Conservation (phyloP, 2,888 invertebrate genomes). For the Pollenia angustigena region DNA sequence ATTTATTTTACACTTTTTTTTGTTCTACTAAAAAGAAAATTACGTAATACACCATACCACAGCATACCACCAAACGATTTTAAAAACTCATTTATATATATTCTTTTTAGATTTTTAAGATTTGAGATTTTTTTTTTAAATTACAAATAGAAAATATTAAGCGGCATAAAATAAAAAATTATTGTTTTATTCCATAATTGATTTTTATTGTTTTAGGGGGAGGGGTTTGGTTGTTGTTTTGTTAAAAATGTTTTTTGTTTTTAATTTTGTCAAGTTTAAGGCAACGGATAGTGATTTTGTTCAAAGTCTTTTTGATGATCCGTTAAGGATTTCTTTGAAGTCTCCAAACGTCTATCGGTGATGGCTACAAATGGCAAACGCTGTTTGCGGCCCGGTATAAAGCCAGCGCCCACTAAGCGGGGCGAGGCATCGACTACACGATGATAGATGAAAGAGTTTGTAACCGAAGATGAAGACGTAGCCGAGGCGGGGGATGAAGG, state of each 20-base stretch:
- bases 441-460: conserved; percentile 83
- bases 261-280: conserved; percentile 78
- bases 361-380: conserved; percentile 84
- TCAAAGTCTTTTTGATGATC: conserved; percentile 82
- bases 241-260: conserved; percentile 48
- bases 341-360: conserved; percentile 83
- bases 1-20: conserved; percentile 53
- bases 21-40: conserved; percentile 51
- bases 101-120: conserved; percentile 1
- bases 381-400: conserved; percentile 80
- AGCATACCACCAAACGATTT: conserved; percentile 67
- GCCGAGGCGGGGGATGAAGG: conserved; percentile 16
- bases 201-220: conserved; percentile 60
- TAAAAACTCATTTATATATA: conserved; percentile 24
- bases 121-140: conserved; percentile 34
- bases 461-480: conserved; percentile 73
- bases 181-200: conserved; percentile 60
- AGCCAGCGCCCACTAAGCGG: conserved; percentile 78
- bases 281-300: conserved; percentile 84
- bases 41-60: conserved; percentile 71
- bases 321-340: conserved; percentile 78
- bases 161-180: conserved; percentile 61
- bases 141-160: conserved; percentile 60
- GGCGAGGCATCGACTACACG: conserved; percentile 82
- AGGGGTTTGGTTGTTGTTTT: conserved; percentile 54